Conservation (phyloP, 2,888 invertebrate genomes). For the Bembecia ichneumoniformis region DNA sequence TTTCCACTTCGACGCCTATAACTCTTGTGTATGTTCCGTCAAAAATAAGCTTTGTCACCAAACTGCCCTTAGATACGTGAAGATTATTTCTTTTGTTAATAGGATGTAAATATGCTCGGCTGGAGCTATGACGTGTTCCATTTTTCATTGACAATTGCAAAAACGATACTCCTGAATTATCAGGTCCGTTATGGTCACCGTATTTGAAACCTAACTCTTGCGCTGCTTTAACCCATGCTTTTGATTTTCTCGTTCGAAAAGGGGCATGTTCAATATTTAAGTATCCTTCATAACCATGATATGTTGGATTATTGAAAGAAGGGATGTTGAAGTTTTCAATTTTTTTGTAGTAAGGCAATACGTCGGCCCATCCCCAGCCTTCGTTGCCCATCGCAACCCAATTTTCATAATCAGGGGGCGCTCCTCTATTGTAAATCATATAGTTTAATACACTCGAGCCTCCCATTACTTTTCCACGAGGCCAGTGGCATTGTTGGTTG, state of each 20-base stretch:
- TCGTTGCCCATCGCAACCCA: conserved; percentile 81
- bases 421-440: conserved; percentile 85
- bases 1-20: conserved; percentile 73
- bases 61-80: conserved; percentile 71
- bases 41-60: conserved; percentile 73
- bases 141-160: conserved; percentile 76
- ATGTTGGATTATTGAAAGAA: conserved; percentile 56
- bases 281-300: conserved; percentile 72
- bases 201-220: conserved; percentile 73
- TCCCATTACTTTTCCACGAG: conserved; percentile 86
- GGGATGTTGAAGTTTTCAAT: conserved; percentile 79
- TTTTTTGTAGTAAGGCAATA: conserved; percentile 84
- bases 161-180: conserved; percentile 74
- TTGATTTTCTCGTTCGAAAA: conserved; percentile 61
- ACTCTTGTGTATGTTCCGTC: conserved; percentile 69
- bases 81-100: conserved; percentile 74
- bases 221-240: conserved; percentile 75
- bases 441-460: conserved; percentile 86
- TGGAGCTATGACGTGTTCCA: conserved; percentile 78
- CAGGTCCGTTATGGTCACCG: conserved; percentile 75
- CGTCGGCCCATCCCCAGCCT: conserved; percentile 82
- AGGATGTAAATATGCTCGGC: conserved; percentile 77
- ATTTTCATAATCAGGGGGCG: conserved; percentile 79
- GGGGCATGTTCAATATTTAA: conserved; percentile 70
- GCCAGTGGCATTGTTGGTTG: conserved; percentile 82